Conservation (phyloP, 2,888 invertebrate species). For the Ormyrus pomaceus region DNA sequence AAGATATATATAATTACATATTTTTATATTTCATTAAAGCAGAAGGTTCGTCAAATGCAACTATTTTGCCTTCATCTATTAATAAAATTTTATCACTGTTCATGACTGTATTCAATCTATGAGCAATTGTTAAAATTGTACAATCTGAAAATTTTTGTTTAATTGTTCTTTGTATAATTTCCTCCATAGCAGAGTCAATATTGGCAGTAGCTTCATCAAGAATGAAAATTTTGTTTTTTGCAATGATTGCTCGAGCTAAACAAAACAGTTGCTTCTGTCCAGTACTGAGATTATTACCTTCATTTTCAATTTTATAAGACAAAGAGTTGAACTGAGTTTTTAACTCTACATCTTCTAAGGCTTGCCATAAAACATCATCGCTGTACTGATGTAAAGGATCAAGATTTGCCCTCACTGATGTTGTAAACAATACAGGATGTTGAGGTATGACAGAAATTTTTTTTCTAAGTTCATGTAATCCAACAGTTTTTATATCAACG, state of each 20-base stretch:
- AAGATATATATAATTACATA: slow-evolving; percentile 76
- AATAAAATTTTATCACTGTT: slow-evolving; percentile 79
- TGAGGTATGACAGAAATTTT: slow-evolving; percentile 95
- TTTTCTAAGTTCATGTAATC: slow-evolving; percentile 85
- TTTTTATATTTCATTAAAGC: slow-evolving; percentile 79
- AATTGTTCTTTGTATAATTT: slow-evolving; percentile 90
- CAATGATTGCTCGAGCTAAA: slow-evolving; percentile 89
- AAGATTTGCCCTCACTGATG: slow-evolving; percentile 88
- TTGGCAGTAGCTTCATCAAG: slow-evolving; percentile 96
- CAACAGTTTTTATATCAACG: slow-evolving; percentile 82
- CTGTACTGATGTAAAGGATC: slow-evolving; percentile 87
- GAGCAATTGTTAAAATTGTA: slow-evolving; percentile 80
- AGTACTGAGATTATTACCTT: slow-evolving; percentile 90
- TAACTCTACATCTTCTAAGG: slow-evolving; percentile 85
- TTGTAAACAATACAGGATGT: slow-evolving; percentile 90
- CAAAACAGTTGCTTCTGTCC: slow-evolving; percentile 94
- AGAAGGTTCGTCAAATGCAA: slow-evolving; percentile 84
- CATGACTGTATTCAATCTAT: slow-evolving; percentile 80
- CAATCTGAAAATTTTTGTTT: slow-evolving; percentile 78
- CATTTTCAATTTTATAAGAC: slow-evolving; percentile 85
- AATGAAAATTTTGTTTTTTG: slow-evolving; percentile 89
- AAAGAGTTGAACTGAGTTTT: slow-evolving; percentile 82
- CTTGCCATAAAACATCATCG: slow-evolving; percentile 86
- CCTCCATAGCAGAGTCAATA: slow-evolving; percentile 93
- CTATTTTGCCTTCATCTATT: slow-evolving; percentile 77